Evolutionary conservation across 1,140 invertebrate species (phyloP), one percentile per base, ranked within the genome.

Genomic region (Antheraea pernyi): DNA sequence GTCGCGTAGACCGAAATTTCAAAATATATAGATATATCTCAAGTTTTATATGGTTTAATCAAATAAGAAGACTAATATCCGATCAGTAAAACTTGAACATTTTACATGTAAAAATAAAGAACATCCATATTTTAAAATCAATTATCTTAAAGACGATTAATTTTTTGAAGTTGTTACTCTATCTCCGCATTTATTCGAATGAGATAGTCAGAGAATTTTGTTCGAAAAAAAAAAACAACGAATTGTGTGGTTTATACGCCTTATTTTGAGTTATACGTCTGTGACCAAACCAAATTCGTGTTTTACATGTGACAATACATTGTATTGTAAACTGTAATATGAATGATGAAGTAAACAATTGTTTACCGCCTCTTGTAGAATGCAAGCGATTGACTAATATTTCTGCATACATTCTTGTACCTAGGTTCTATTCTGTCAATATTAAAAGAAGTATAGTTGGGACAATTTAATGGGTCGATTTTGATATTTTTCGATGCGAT

Each of bases 151-250:
- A 30, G 4, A 30, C 22, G 22, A 30, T 30, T 30, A 30, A 30
- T 30, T 30, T 30, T 30, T 30, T 2, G 4, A 30, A 30, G 22
- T 30, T 30, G 22, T 30, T 30, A 75, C 68, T 70, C 61, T 65
- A 71, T 85, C 87, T 87, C 80, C 78, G 87, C 87, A 89, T 89
- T 89, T 89, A 88, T 83, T 80, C 72, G 78, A 85, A 85, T 79
- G 85, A 81, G 87, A 84, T 80, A 79, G 72, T 70, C 79, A 78
- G 68, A 77, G 74, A 64, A 81, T 85, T 79, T 73, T 81, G 68
- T 70, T 62, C 37, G 59, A 60, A 48, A 68, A 65, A 71, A n/a
- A n/a, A 71, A 72, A 53, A 53, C 16, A 71, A 59, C 62, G 69
- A 68, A 3, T 63, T 11, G 19, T 19, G 61, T 30, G 37, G 37